A percentile compares a stretch with the other conserved stretches of the same genome.
Evolutionary conservation across 2,113 vertebrate species (phyloP).

Genomic region (Marcusenius ussheri): DNA sequence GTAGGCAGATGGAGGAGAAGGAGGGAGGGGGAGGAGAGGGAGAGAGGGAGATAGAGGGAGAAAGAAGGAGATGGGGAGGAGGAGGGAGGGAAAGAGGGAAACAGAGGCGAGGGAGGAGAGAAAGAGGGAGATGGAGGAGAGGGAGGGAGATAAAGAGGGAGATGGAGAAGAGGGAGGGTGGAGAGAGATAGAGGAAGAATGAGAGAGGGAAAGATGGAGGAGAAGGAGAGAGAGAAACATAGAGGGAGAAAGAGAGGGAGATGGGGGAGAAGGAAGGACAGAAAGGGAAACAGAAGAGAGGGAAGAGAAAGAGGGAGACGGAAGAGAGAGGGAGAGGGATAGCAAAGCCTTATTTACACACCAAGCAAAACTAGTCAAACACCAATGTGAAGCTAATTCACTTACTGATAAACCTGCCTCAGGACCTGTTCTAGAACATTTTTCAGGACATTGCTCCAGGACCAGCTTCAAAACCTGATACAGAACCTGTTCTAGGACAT

Average conservation of each 20-base stretch:
- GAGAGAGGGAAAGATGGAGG: neutral
- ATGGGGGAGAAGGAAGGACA: neutral
- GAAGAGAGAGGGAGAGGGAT: neutral
- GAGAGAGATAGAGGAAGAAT: too few relatives aligned
- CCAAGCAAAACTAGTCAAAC: neutral
- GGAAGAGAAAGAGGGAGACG: conserved; percentile 21
- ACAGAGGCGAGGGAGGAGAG: neutral
- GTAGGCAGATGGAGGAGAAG: neutral
- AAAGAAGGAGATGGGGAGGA: neutral
- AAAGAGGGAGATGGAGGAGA: conserved; percentile 2
- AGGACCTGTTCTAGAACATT: neutral
- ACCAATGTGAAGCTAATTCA: neutral
- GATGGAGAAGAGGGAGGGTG: neutral
- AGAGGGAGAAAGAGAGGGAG: too few relatives aligned
- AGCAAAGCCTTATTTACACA: neutral
- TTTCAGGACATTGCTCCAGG: neutral
- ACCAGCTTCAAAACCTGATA: neutral
- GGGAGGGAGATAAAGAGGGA: neutral
- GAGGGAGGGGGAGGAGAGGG: neutral
- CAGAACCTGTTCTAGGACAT: neutral
- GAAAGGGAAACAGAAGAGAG: neutral
- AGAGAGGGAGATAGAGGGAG: neutral
- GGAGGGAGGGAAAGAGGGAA: neutral
- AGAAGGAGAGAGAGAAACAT: neutral
- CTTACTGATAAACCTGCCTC: neutral